Conservation (phyloP, 92 coral and sea anemone species). For the Palythoa grandiflora region DNA sequence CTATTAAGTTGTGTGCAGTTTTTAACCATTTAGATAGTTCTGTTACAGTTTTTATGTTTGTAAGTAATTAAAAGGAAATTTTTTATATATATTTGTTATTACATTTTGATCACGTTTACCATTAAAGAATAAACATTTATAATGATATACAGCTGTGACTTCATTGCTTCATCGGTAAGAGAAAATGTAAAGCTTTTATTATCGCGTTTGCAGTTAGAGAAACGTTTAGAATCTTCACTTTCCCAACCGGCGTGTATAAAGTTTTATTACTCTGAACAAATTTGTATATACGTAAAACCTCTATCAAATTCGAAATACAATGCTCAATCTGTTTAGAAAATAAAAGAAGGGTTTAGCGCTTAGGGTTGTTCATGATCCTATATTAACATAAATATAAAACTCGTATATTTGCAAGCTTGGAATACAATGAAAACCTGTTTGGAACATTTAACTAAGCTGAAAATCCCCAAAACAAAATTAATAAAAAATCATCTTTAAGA, state of each 20-base stretch:
- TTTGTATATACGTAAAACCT: not conserved
- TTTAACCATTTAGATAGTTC: not conserved
- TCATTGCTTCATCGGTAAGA: not conserved
- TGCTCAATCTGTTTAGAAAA: not conserved
- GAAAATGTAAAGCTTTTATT: too few species aligned
- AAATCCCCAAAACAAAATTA: not conserved
- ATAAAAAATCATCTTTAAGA: not conserved
- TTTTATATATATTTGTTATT: too few species aligned
- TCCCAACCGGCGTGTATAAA: not conserved
- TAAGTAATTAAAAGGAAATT: too few species aligned
- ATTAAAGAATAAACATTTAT: not conserved
- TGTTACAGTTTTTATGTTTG: not conserved
- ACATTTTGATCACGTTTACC: not conserved
- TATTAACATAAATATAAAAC: not conserved
- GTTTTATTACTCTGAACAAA: not conserved
- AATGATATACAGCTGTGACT: not conserved
- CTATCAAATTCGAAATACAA: not conserved
- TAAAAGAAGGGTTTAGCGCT: not conserved
- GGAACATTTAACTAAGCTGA: not conserved
- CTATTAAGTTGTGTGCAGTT: not conserved
- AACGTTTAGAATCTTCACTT: not conserved
- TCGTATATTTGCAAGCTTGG: not conserved
- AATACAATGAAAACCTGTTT: too few species aligned
- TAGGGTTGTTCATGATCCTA: not conserved
- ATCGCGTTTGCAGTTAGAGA: too few species aligned